Base-by-base conservation (phyloP, 2,113 vertebrate genomes). In the Odontesthes bonariensis region DNA sequence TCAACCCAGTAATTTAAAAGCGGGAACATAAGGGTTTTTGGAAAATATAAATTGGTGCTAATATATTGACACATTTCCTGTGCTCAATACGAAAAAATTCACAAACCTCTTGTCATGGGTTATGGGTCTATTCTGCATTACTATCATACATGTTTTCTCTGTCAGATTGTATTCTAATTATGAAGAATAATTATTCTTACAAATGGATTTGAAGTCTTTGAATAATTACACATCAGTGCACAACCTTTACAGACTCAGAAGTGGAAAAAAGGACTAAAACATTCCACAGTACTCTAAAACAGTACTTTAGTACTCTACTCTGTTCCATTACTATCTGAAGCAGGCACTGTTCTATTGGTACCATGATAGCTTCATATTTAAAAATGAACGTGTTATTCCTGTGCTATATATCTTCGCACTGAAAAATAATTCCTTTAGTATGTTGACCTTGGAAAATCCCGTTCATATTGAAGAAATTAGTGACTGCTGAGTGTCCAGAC, bases 401-500 rank as follows among this genome's bases (percentile, higher is more conserved):
- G 22, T 40, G 22, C 19, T 3, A 19, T 5, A 49, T 19, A 49
- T 1, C 46, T 49, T 19, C 6, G 27, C 57, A 33, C 1, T 12
- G 19, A 40, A 49, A 72, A 66, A 22, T 23, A 31, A 60, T 13
- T 44, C 14, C 20, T 27, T 51, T 54, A 27, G 53, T 47, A 5
- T 22, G 40, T 62, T 23, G 6, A 59, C 49, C 27, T 64, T 51
- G 5, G 33, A 44, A 49, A 8, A 20, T 40, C 16, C 0, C 17
- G 47, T 66, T 62, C 49, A 57, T 23, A 8, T 58, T 12, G 9
- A 52, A 27, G 65, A 22, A 69, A 66, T 55, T 40, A 66, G 52
- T 54, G 19, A 72, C 59, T 40, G 20, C 17, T n/a, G 14, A 32
- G 14, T 32, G 73, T 55, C 65, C 73, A 57, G 67, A 72, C 73